Percentiles rank a stretch among this genome's conserved stretches.
These are phyloP conservation scores for Orycteropus afer DNA, from an alignment of 2,113 vertebrate species.

Conservation along the genomic window DNA sequence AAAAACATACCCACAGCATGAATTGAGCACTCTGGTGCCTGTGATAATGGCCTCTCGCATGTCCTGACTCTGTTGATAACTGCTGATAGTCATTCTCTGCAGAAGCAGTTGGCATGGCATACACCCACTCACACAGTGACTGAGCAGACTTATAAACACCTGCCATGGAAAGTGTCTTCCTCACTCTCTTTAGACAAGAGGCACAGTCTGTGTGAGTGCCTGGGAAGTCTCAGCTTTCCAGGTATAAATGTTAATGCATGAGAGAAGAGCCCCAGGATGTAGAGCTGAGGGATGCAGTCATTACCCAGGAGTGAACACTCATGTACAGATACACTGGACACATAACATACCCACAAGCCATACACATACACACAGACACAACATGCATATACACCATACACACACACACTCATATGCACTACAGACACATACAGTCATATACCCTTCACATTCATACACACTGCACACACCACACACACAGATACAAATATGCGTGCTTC, in stretches of 20 bases:
- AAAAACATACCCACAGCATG: not conserved
- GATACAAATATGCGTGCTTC: not conserved
- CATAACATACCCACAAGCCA: not conserved
- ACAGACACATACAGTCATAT: not conserved
- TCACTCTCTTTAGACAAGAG: rapidly evolving
- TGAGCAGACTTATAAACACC: not conserved
- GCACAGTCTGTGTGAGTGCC: rapidly evolving
- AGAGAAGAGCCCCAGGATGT: not conserved
- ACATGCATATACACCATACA: not conserved
- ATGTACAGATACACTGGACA: not conserved
- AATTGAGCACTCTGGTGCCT: not conserved
- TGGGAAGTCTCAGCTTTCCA: not conserved
- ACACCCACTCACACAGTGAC: not conserved
- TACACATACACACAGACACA: not conserved
- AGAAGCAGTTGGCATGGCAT: not conserved
- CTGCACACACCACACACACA: not conserved
- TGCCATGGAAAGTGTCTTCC: rapidly evolving
- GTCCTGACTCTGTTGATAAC: constrained; percentile 43
- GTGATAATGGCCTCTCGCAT: constrained; percentile 34
- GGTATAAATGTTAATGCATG: not conserved
- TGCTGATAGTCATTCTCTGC: not conserved
- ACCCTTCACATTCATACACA: too few species aligned
- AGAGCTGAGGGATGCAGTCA: not conserved
- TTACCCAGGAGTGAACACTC: not conserved
- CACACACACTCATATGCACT: not conserved